Base-by-base conservation (phyloP, 2,888 invertebrate genomes). In the Bombylius discolor region DNA sequence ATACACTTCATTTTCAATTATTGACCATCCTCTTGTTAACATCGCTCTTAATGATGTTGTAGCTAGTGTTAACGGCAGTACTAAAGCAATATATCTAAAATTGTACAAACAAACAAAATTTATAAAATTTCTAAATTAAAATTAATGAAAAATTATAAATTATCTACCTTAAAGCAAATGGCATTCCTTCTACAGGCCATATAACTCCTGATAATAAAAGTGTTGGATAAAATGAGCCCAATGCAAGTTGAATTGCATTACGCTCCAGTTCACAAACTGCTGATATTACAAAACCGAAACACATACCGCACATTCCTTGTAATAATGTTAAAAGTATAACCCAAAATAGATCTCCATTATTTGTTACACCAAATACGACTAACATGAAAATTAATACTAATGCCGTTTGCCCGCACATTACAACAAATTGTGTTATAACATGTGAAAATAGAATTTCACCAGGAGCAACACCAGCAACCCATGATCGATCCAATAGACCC, bases 171-270 rank as follows among this genome's bases (percentile, higher is more conserved):
- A 96, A 76, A 57, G 87, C 79, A 65, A 83, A 79, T 4, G 95
- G 95, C 91, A 96, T 95, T 56, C 93, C 93, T 72, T 96, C 93
- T 60, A 95, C 86, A 57, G 96, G 95, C 96, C 96, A 96, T 68
- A 96, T 92, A 46, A 95, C 94, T 56, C 95, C 95, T 65, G 92
- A 92, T 50, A 95, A 81, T 56, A 96, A 76, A 31, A 96, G 79
- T 23, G 93, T 93, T 31, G 96, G 96, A 76, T 95, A 96, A 77
- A 96, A 94, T 49, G 94, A 93, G 50, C 95, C 95, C 23, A 96
- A 78, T 1, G 95, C 91, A 61, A 93, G 75, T 68, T 95, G 94
- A 69, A 95, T 94, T 47, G 95, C 94, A 75, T 93, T 92, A 51
- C 91, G 80, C 71, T 95, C 95, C 60, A 93, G 77, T 69, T 91